Evolutionary conservation across 1,140 invertebrate genomes (phyloP).

Genomic region (Acromyrmex charruanus): DNA sequence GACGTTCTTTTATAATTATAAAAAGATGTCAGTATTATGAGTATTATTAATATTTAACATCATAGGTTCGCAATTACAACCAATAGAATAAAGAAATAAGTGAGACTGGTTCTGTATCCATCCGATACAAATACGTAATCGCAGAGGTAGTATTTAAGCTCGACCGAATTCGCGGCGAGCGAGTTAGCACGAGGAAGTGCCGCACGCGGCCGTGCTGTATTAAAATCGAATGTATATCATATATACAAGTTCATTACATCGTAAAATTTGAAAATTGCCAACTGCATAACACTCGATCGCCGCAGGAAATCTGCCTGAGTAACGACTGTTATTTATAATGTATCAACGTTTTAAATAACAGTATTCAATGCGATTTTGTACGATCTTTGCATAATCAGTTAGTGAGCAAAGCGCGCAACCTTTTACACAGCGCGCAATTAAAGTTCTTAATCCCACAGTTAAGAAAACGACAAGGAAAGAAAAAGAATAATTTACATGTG

Average conservation of each 20-base stretch:
- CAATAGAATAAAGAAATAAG: constrained; percentile 22
- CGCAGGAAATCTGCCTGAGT: constrained; percentile 29
- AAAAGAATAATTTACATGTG: constrained; percentile 17
- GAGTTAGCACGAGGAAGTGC: constrained; percentile 40
- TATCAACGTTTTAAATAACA: constrained; percentile 25
- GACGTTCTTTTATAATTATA: constrained; percentile 21
- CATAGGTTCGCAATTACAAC: constrained; percentile 17
- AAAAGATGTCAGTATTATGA: constrained; percentile 19
- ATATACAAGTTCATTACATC: constrained; percentile 63
- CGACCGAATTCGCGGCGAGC: background rate
- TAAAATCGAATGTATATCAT: constrained; percentile 61
- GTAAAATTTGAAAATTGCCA: constrained; percentile 75
- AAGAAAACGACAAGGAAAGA: constrained; percentile 20
- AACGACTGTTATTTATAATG: constrained; percentile 36
- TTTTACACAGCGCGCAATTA: background rate
- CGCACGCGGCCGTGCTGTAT: constrained; percentile 8
- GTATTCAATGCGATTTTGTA: constrained; percentile 34
- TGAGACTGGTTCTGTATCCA: constrained; percentile 68
- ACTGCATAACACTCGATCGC: constrained; percentile 72
- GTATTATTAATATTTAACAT: constrained; percentile 41
- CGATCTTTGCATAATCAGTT: constrained; percentile 30
- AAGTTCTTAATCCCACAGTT: constrained; percentile 16
- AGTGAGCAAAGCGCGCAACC: constrained; percentile 9
- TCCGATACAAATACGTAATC: constrained; percentile 64
- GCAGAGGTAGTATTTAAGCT: constrained; percentile 53